These are phyloP conservation scores for Anser cygnoides DNA, from an alignment of 2,113 vertebrate genomes.

Conservation along the genomic window DNA sequence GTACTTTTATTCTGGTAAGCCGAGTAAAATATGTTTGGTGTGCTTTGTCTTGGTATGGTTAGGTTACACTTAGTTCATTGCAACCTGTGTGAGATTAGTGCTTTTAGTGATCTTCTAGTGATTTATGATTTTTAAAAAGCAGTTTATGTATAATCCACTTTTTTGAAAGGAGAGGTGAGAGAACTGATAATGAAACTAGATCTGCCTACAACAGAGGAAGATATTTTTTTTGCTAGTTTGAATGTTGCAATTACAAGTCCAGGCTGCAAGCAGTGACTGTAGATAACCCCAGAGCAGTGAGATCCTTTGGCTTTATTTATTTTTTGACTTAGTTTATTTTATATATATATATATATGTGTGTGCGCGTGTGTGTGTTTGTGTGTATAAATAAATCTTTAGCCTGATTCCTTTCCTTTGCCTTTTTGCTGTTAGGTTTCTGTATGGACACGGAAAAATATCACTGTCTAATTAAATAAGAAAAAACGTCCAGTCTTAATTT, in stretches of 20 bases:
- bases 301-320: background rate
- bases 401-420: background rate
- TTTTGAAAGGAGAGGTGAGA: background rate
- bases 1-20: conserved; percentile 2
- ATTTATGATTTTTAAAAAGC: background rate
- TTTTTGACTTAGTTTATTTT: background rate
- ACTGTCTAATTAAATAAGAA: background rate
- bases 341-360: background rate
- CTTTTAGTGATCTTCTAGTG: background rate
- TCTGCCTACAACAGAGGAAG: background rate
- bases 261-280: background rate
- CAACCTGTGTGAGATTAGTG: background rate
- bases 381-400: background rate
- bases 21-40: background rate
- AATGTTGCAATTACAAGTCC: background rate
- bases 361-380: too few species aligned
- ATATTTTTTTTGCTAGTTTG: background rate
- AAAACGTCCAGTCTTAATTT: background rate
- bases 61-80: background rate
- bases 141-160: background rate
- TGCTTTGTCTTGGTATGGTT: background rate
- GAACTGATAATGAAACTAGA: background rate
- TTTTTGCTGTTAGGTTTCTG: background rate
- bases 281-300: background rate
- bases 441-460: background rate